Evolutionary conservation across 53 echinoderm and acorn worm genomes (phyloP).

Genomic region (Crossaster papposus): DNA sequence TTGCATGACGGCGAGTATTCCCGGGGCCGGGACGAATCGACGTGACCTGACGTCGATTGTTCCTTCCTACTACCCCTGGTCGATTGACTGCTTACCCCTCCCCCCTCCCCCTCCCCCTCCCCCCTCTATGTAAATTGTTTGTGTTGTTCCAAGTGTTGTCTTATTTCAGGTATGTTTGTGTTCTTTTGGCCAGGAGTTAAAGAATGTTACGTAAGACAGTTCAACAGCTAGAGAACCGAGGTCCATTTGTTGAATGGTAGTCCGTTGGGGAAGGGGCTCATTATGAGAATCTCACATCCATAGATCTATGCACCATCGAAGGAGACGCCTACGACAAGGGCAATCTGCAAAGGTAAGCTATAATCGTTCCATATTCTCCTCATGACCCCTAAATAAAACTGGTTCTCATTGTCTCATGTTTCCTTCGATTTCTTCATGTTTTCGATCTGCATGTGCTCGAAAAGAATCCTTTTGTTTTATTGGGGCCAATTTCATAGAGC

Average conservation of each 20-base stretch:
- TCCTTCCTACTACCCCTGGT: conserved; percentile 47
- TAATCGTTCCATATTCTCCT: no score
- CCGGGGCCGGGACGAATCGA: conserved; percentile 30
- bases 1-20: not conserved
- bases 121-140: conserved; percentile 24
- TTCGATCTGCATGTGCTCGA: no score
- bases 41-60: conserved; percentile 11
- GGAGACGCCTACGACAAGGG: no score
- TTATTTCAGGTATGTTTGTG: not conserved
- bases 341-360: no score
- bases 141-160: not conserved
- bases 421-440: no score
- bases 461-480: no score
- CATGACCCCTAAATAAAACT: no score
- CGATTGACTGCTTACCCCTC: conserved; percentile 33
- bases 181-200: not conserved
- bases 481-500: no score
- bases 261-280: not conserved
- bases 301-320: no score
- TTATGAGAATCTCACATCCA: no score
- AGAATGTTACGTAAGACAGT: not conserved
- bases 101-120: not conserved
- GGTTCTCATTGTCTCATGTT: no score
- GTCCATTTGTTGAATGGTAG: not conserved
- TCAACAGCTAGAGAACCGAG: no score